Conservation (phyloP, 2,113 vertebrate species). For the Syrmaticus mikado region DNA sequence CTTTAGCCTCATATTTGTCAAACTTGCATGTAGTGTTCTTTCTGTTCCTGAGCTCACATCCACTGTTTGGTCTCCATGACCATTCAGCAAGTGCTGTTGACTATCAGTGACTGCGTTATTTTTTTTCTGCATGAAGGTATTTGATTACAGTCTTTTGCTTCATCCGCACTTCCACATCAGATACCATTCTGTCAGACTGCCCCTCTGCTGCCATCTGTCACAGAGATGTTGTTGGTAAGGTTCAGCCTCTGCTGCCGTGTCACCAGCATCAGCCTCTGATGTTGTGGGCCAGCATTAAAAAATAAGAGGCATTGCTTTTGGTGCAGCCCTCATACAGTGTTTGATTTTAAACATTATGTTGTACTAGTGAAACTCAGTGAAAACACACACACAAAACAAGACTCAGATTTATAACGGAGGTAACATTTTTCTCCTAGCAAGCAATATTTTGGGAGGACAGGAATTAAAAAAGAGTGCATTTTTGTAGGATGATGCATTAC, state of each 20-base stretch:
- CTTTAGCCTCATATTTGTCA: too few species aligned
- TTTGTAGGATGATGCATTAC: conserved; percentile 57
- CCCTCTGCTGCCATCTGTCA: not conserved
- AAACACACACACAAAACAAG: not conserved
- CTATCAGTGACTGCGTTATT: not conserved
- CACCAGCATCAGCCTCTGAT: not conserved
- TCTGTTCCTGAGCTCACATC: too few species aligned
- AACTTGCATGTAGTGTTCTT: too few species aligned
- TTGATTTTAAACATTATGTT: conserved; percentile 34
- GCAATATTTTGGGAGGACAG: not conserved
- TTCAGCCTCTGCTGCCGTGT: not conserved
- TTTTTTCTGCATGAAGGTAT: too few species aligned
- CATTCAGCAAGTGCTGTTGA: not conserved
- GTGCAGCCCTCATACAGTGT: not conserved
- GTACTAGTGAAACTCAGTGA: not conserved
- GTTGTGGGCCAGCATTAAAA: not conserved
- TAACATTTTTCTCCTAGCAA: conserved; percentile 6
- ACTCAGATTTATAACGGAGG: conserved; percentile 17
- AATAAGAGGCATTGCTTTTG: not conserved
- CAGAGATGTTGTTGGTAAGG: not conserved
- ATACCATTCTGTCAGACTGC: not conserved
- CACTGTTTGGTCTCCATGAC: too few species aligned
- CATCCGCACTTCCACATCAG: not conserved
- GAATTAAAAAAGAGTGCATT: conserved; percentile 12
- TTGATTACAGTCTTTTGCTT: too few species aligned